Conservation (phyloP, 2,797 vertebrate genomes). For the Sarcoramphus papa region DNA sequence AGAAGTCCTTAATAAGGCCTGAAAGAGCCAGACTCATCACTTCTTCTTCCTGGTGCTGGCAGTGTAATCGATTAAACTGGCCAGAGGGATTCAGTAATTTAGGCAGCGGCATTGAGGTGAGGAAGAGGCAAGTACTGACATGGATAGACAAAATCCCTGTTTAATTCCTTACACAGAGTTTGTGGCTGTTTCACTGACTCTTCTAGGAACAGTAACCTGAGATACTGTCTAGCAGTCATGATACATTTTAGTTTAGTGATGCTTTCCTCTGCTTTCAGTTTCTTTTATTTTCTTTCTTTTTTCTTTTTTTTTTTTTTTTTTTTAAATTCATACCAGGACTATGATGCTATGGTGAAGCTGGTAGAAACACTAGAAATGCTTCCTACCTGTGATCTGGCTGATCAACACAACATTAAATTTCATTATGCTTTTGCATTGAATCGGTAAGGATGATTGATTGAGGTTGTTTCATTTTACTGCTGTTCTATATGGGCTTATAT, state of each 20-base stretch:
- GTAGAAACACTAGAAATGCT: slow-evolving; percentile 93
- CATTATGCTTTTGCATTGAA: slow-evolving; percentile 95
- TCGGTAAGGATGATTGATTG: slow-evolving; percentile 76
- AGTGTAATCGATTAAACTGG: neutral
- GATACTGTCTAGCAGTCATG: neutral
- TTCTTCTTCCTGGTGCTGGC: neutral
- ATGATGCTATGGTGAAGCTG: slow-evolving; percentile 95
- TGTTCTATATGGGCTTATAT: neutral
- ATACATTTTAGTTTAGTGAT: neutral
- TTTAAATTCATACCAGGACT: slow-evolving; percentile 79
- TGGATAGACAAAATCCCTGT: neutral
- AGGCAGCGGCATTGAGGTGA: neutral
- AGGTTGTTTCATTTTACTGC: neutral
- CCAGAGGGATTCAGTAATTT: neutral
- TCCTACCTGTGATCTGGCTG: slow-evolving; percentile 90
- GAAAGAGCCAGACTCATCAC: neutral
- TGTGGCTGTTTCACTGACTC: neutral
- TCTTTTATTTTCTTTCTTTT: neutral
- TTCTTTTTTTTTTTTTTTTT: neutral
- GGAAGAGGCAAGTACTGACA: neutral
- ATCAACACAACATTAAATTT: slow-evolving; percentile 95
- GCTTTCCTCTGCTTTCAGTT: neutral
- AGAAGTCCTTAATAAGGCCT: neutral
- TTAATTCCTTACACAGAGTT: neutral
- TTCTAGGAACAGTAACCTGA: neutral